phyloP scores from a whole-genome alignment of 1,140 invertebrate species.

The Caenorhabditis inopinata region DNA sequence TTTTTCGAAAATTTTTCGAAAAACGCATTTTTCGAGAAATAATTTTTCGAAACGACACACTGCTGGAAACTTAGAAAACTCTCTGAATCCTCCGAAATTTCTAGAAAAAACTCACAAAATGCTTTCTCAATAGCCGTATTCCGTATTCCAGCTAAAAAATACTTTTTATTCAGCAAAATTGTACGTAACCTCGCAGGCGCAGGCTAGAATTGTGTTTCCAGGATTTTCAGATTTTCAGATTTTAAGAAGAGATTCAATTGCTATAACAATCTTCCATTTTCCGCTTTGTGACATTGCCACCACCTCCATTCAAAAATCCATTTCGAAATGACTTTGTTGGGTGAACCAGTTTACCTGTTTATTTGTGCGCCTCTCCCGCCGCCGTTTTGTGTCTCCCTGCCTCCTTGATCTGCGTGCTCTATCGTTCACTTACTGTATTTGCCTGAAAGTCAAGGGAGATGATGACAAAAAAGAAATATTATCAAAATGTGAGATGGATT shows the following conservation, averaged over 20 bases:
- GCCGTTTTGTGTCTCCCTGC: background rate
- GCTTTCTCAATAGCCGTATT: no score
- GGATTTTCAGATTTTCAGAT: no score
- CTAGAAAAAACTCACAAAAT: no score
- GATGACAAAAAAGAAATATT: constrained; percentile 17
- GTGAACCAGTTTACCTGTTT: constrained; percentile 29
- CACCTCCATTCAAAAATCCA: constrained; percentile 9
- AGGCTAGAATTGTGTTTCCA: no score
- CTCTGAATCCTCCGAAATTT: background rate
- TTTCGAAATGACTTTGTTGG: constrained; percentile 23
- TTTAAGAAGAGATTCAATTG: no score
- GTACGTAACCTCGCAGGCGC: no score
- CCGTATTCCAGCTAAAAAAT: no score
- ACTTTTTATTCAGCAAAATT: no score
- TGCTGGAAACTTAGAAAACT: no score
- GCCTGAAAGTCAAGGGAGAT: constrained; percentile 22
- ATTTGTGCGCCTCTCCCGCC: background rate
- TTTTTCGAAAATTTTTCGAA: no score
- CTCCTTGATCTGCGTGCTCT: background rate
- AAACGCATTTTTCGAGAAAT: no score
- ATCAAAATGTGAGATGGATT: background rate
- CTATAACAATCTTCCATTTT: background rate
- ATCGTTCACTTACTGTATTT: constrained; percentile 23
- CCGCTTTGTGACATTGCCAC: background rate
- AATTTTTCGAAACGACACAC: no score